These are phyloP conservation scores for Eilema griseolum DNA, from an alignment of 2,888 invertebrate genomes.

Conservation along the genomic window DNA sequence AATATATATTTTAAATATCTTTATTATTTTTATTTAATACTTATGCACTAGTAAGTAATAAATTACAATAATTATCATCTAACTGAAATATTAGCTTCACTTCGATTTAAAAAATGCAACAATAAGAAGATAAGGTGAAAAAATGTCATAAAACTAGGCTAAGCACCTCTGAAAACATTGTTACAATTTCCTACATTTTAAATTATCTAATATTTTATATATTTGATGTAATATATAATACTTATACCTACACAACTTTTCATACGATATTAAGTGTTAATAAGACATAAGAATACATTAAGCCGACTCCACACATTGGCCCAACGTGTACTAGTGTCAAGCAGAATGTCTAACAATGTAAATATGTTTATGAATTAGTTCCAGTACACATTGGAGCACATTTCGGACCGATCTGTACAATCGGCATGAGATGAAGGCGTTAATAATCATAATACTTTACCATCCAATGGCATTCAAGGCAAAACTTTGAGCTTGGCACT, in stretches of 20 bases:
- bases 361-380: too few species aligned
- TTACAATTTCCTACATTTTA: too few species aligned
- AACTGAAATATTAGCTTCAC: not conserved
- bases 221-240: too few species aligned
- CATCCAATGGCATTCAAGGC: not conserved
- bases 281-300: not conserved
- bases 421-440: not conserved
- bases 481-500: not conserved
- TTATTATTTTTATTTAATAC: too few species aligned
- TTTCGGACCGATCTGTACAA: not conserved
- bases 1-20: too few species aligned
- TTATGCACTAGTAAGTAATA: too few species aligned
- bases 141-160: too few species aligned
- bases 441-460: constrained; percentile 9
- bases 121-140: too few species aligned
- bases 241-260: too few species aligned
- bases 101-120: too few species aligned
- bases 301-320: not conserved
- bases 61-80: not conserved
- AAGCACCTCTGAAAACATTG: too few species aligned
- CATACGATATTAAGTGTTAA: not conserved
- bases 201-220: too few species aligned
- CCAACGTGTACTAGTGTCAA: not conserved
- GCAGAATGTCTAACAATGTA: not conserved
- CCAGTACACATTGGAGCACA: not conserved